Percentiles rank a stretch among this genome's conserved stretches.
Conservation (phyloP, 2,113 vertebrate genomes). For the Conger conger region DNA sequence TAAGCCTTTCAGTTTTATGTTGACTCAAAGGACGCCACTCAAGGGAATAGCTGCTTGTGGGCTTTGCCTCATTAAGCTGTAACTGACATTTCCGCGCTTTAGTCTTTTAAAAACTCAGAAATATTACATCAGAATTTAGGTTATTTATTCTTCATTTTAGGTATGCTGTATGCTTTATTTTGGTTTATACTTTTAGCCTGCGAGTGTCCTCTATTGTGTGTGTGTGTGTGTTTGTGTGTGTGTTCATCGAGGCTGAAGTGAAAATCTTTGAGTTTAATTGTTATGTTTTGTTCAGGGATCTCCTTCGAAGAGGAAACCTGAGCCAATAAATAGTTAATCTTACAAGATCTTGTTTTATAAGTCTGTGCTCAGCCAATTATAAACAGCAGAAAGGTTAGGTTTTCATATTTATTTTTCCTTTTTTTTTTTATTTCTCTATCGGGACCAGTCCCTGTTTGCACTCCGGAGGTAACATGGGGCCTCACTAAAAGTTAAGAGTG, state of each 20-base stretch:
- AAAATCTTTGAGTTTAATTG: not conserved
- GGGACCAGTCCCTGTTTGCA: not conserved
- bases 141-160: not conserved
- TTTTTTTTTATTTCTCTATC: not conserved
- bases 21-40: not conserved
- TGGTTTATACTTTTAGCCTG: not conserved
- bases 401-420: not conserved
- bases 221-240: too few relatives aligned
- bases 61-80: not conserved
- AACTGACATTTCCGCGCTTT: not conserved
- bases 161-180: not conserved
- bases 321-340: not conserved
- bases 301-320: not conserved
- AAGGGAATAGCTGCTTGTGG: not conserved
- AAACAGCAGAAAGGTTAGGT: not conserved
- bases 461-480: not conserved
- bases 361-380: not conserved
- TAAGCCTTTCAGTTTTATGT: not conserved
- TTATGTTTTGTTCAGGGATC: too few relatives aligned
- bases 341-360: not conserved
- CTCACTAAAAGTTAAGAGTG: not conserved
- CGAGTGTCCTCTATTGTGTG: too few relatives aligned
- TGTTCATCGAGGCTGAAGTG: not conserved
- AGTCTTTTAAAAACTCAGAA: not conserved
- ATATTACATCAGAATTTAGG: not conserved